Evolutionary conservation across 1,140 invertebrate species (phyloP).

Genomic region (Zaprionus nigranus): DNA sequence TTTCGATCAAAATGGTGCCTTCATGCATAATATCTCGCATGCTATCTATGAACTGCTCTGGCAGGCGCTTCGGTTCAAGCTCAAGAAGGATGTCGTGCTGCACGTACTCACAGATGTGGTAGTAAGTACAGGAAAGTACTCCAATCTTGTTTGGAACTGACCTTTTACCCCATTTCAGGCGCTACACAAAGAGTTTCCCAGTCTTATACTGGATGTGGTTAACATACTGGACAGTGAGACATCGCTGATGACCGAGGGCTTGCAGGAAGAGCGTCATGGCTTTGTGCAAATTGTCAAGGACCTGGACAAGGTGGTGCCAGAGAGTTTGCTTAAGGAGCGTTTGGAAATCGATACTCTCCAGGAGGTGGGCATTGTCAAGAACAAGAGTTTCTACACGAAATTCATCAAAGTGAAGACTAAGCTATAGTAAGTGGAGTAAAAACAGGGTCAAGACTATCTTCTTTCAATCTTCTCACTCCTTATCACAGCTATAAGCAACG

Average conservation of each 20-base stretch:
- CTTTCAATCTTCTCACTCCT: neutral
- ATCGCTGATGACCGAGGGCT: conserved; percentile 85
- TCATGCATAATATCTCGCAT: conserved; percentile 84
- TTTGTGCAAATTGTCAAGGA: conserved; percentile 92
- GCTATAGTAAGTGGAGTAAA: conserved; percentile 93
- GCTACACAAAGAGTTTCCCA: conserved; percentile 90
- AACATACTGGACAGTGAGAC: conserved; percentile 92
- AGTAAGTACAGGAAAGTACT: conserved; percentile 85
- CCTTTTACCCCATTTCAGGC: conserved; percentile 84
- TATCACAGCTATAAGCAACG: conserved; percentile 97
- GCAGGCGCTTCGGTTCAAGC: conserved; percentile 88
- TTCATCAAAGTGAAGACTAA: conserved; percentile 99
- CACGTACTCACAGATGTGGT: conserved; percentile 88
- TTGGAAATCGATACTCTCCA: conserved; percentile 97
- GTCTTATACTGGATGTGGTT: conserved; percentile 91
- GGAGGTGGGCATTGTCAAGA: conserved; percentile 96
- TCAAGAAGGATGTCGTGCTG: conserved; percentile 90
- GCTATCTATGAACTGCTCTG: conserved; percentile 88
- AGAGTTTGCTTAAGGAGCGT: conserved; percentile 95
- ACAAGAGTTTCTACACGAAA: conserved; percentile 96
- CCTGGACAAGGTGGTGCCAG: conserved; percentile 92
- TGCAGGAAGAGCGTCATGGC: conserved; percentile 88
- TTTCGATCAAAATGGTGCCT: conserved; percentile 65
- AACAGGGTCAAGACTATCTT: neutral
- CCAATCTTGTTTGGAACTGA: neutral